These are phyloP conservation scores for Lophotis ruficrista DNA, from an alignment of 2,113 vertebrate genomes.

Conservation along the genomic window DNA sequence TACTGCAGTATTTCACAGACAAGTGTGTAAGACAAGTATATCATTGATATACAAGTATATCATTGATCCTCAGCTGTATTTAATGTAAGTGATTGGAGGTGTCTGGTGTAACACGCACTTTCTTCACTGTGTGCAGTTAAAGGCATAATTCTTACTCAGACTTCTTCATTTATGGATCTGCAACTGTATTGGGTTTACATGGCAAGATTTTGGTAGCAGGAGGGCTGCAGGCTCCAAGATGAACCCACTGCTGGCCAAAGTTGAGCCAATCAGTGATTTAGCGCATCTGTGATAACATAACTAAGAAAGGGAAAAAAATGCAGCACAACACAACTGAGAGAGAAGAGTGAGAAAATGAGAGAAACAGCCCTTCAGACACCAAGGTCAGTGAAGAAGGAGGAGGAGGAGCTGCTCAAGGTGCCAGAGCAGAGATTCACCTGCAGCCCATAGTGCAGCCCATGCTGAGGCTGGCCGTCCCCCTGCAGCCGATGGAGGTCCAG, in stretches of 20 bases:
- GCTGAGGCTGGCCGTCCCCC: not conserved
- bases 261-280: not conserved
- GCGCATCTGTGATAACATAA: not conserved
- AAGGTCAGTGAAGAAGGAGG: not conserved
- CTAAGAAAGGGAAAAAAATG: not conserved
- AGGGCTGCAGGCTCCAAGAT: not conserved
- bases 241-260: not conserved
- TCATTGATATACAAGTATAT: not conserved
- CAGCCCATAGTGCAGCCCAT: rapidly evolving
- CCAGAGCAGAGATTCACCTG: not conserved
- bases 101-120: not conserved
- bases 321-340: not conserved
- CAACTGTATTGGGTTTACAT: not conserved
- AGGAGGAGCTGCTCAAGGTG: not conserved
- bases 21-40: not conserved
- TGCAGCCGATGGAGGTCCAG: rapidly evolving
- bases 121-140: not conserved
- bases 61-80: not conserved
- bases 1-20: not conserved
- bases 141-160: not conserved
- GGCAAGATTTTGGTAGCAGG: not conserved
- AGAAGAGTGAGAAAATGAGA: not conserved
- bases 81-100: not conserved
- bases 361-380: not conserved
- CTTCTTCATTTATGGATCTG: not conserved